phyloP scores from a whole-genome alignment of 2,888 invertebrate genomes.

The Caenorhabditis sp. region DNA sequence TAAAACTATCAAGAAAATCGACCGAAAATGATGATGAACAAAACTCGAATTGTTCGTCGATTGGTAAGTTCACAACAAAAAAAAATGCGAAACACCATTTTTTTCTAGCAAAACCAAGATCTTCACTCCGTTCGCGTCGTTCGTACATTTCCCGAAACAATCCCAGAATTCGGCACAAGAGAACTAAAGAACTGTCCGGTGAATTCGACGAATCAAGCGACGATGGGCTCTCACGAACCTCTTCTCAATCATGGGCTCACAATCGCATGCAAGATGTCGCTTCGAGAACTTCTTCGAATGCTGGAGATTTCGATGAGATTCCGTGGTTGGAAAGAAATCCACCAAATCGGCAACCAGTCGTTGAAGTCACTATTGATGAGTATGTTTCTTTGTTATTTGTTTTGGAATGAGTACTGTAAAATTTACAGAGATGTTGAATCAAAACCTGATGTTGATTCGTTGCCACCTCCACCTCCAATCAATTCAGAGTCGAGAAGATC shows the following conservation, averaged over 20 bases:
- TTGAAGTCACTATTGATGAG: constrained; percentile 8
- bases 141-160: constrained; percentile 19
- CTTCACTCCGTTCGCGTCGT: constrained; percentile 4
- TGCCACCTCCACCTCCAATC: constrained; percentile 10
- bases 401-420: too few relatives aligned
- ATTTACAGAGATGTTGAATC: background rate
- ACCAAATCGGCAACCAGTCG: too few relatives aligned
- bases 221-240: constrained; percentile 3
- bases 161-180: constrained; percentile 11
- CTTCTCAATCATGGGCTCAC: background rate
- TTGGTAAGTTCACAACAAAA: constrained; percentile 4
- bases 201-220: background rate
- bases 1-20: background rate
- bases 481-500: constrained; percentile 8
- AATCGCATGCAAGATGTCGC: background rate
- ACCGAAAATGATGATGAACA: background rate
- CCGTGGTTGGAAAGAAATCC: background rate
- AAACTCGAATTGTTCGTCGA: background rate
- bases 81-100: too few relatives aligned
- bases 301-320: constrained; percentile 3
- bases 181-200: background rate
- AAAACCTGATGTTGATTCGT: background rate
- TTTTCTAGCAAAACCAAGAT: background rate
- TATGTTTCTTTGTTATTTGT: background rate
- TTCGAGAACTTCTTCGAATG: background rate